Conservation (phyloP, 2,113 vertebrate species). For the Raphicerus campestris region DNA sequence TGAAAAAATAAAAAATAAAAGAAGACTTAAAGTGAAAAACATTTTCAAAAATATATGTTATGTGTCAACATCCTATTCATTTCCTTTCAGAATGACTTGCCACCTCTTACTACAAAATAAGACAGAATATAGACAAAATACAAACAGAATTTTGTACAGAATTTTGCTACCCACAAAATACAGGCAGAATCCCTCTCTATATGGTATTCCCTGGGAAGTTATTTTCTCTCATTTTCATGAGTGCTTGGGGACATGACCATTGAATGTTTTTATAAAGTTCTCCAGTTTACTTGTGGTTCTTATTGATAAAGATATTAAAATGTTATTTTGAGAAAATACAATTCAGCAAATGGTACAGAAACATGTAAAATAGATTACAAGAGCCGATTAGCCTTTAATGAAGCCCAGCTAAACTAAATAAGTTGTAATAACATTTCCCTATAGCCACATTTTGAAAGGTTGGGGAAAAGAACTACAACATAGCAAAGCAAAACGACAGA, state of each 20-base stretch:
- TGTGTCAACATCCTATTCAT: background rate
- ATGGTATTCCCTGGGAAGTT: background rate
- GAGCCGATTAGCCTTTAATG: slow-evolving; percentile 53
- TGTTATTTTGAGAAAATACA: slow-evolving; percentile 60
- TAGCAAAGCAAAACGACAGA: background rate
- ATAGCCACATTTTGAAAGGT: slow-evolving; percentile 1
- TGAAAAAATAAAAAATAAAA: background rate
- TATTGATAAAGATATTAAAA: slow-evolving; percentile 65
- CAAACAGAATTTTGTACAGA: background rate
- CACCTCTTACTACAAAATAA: background rate
- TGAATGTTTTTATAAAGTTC: slow-evolving; percentile 63
- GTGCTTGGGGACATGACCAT: slow-evolving; percentile 18
- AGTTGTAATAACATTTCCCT: background rate
- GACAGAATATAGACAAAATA: background rate
- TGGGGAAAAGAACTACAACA: background rate
- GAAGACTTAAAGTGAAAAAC: background rate
- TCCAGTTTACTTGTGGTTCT: slow-evolving; percentile 57
- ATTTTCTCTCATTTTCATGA: slow-evolving; percentile 57
- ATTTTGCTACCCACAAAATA: background rate
- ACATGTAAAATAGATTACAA: slow-evolving; percentile 40
- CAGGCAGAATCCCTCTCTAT: background rate
- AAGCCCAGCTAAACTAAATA: slow-evolving; percentile 15
- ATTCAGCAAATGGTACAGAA: slow-evolving; percentile 33
- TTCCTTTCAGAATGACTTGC: background rate
- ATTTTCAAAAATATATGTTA: background rate